These are phyloP conservation scores for Euleptes europaea DNA, from an alignment of 2,113 vertebrate genomes.

Conservation along the genomic window DNA sequence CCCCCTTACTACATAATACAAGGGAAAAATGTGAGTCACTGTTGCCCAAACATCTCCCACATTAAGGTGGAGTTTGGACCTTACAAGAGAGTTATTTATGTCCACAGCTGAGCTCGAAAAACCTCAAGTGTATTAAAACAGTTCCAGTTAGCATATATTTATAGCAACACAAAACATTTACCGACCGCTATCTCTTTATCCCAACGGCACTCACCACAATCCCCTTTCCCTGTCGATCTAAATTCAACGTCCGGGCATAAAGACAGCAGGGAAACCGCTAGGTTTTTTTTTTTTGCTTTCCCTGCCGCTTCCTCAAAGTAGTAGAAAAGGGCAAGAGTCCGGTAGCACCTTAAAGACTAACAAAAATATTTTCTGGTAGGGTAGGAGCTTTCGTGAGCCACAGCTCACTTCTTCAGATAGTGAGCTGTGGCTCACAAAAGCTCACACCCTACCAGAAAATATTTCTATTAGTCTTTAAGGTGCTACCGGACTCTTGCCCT, in stretches of 20 bases:
- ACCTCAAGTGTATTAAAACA: neutral
- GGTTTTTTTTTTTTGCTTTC: neutral
- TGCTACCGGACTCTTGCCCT: too few species aligned
- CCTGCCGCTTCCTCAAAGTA: neutral
- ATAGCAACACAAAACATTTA: neutral
- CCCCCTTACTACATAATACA: neutral
- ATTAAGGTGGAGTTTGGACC: neutral
- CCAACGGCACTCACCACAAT: neutral
- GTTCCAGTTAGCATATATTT: neutral
- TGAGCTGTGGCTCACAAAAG: too few species aligned
- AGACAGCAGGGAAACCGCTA: neutral
- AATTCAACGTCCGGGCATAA: neutral
- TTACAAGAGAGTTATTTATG: neutral
- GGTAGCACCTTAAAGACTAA: too few species aligned
- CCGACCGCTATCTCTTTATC: too few species aligned
- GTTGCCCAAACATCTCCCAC: neutral
- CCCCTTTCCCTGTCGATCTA: neutral
- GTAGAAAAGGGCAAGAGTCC: too few species aligned
- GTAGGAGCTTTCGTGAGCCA: too few species aligned
- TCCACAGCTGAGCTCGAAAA: neutral
- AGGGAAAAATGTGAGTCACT: neutral
- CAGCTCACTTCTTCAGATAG: too few species aligned
- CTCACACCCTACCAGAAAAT: too few species aligned
- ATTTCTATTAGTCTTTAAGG: too few species aligned
- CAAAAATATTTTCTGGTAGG: too few species aligned